Evolutionary conservation across 2,113 vertebrate genomes (phyloP).

Genomic region (Hymenochirus boettgeri): DNA sequence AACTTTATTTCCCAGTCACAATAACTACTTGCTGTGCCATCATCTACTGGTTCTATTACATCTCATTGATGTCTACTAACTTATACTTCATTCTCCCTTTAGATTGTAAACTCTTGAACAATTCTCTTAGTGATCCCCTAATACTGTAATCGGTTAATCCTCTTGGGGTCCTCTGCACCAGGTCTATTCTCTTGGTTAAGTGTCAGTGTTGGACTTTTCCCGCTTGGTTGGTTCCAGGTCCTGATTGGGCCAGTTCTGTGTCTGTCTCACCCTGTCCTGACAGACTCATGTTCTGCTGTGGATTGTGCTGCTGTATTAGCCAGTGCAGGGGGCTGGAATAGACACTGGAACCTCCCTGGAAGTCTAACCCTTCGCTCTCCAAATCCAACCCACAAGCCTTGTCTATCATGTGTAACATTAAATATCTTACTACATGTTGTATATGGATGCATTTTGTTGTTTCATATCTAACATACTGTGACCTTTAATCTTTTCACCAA

Average conservation of each 20-base stretch:
- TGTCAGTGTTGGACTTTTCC: conserved; percentile 19
- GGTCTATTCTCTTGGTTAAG: conserved; percentile 43
- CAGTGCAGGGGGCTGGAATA: conserved; percentile 4
- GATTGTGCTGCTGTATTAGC: neutral
- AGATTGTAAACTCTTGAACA: too few species aligned
- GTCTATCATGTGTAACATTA: neutral
- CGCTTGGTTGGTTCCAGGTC: conserved; percentile 27
- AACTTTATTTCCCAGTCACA: too few species aligned
- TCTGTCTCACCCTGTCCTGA: neutral
- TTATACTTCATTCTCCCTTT: too few species aligned
- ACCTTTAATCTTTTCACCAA: too few species aligned
- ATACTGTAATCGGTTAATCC: conserved; percentile 46
- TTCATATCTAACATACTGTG: too few species aligned
- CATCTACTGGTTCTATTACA: too few species aligned
- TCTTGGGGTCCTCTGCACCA: conserved; percentile 44
- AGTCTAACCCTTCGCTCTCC: too few species aligned
- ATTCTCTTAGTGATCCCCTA: too few species aligned
- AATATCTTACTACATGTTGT: too few species aligned
- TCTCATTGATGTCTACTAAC: too few species aligned
- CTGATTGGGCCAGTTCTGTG: conserved; percentile 37
- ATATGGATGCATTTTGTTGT: too few species aligned
- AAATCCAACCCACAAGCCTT: neutral
- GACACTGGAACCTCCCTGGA: conserved; percentile 5
- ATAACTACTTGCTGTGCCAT: too few species aligned
- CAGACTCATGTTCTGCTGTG: conserved; percentile 13